Base-by-base conservation (phyloP, 2,888 invertebrate genomes). In the Mythimna vitellina region DNA sequence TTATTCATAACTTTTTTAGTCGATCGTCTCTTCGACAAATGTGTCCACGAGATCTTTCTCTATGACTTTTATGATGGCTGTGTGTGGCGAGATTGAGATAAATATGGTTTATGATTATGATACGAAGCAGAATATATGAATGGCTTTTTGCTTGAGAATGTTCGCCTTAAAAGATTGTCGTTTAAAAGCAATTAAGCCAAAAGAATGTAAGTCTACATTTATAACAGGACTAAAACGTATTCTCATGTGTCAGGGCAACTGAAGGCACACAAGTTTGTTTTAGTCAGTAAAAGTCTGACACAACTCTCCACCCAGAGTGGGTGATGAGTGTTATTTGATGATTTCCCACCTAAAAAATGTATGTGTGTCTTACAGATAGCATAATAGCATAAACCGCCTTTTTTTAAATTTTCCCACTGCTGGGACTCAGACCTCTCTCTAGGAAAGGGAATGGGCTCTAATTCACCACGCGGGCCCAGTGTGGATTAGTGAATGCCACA, bases 1-100 rank as follows among this genome's bases (percentile, higher is more conserved):
- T 84, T 85, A 86, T 85, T 86, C 86, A 82, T 86, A 76, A 75
- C 74, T 70, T 86, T 84, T 86, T 84, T 86, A 78, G 67, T 76
- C 65, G 53, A 14, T 14, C 22, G 54, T 57, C 65, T 73, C 62
- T 79, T 74, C 78, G 79, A 70, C 74, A 80, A 63, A 78, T 84
- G 82, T 74, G 76, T 77, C 65, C 78, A 68, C 71, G 35, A 66
- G 60, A 65, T 82, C 70, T 84, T 82, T 80, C 84, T 72, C 76
- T 69, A 63, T 70, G 70, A 76, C 76, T 76, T 35, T 25, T 46
- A 38, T 53, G 65, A 65, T 71, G 58, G 61, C 67, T 73, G 76
- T 49, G 70, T 78, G 78, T 25, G 67, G 74, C 56, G 63, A 53
- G 62, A 76, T 70, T 56, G 12, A 78, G 79, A 79, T 70, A 57